Evolutionary conservation across 2,797 vertebrate genomes (phyloP).

Genomic region (Gambelia wislizenii): DNA sequence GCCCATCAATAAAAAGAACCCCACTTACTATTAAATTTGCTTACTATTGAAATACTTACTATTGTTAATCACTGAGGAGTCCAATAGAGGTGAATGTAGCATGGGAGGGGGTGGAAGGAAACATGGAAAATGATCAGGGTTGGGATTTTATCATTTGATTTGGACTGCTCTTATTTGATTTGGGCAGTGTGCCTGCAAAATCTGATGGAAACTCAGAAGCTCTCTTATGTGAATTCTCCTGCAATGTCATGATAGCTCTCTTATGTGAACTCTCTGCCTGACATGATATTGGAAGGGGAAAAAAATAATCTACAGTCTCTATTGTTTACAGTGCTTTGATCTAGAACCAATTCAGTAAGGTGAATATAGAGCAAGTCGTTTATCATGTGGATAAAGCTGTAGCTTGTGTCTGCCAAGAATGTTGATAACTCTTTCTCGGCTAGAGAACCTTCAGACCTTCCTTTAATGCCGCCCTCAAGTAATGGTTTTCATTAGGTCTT

Average conservation of each 20-base stretch:
- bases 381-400: background rate
- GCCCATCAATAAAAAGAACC: too few species aligned
- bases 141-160: background rate
- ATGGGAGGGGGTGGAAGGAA: background rate
- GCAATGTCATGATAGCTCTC: background rate
- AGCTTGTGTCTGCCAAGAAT: background rate
- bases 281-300: too few species aligned
- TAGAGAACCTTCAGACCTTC: background rate
- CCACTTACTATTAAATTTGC: too few species aligned
- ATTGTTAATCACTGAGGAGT: too few species aligned
- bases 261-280: too few species aligned
- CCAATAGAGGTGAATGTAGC: too few species aligned
- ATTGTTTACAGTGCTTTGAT: background rate
- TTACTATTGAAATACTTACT: too few species aligned
- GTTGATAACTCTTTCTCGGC: background rate
- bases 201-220: background rate
- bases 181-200: background rate
- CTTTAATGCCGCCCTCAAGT: constrained; percentile 8
- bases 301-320: too few species aligned
- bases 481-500: constrained; percentile 62
- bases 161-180: background rate
- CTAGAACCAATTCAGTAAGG: background rate
- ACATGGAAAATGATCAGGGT: background rate
- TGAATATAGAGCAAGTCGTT: background rate
- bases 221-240: too few species aligned